phyloP scores from a whole-genome alignment of 2,888 invertebrate genomes.

The Stenichneumon culpator region DNA sequence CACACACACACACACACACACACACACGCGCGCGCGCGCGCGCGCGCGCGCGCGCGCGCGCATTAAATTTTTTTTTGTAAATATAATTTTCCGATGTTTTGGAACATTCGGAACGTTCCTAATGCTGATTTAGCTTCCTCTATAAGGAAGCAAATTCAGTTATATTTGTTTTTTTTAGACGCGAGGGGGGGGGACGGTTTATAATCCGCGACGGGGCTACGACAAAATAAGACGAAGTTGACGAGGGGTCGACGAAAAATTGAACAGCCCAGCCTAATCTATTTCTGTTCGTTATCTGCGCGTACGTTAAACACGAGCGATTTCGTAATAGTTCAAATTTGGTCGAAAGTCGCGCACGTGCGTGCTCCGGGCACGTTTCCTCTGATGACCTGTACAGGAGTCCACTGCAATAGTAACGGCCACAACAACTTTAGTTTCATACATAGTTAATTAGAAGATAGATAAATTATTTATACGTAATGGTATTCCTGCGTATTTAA shows the following conservation, averaged over 20 bases:
- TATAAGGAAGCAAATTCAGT: too few species aligned
- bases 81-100: too few species aligned
- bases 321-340: constrained; percentile 60
- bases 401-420: constrained; percentile 12
- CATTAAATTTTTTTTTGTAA: too few species aligned
- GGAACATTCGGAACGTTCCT: too few species aligned
- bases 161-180: too few species aligned
- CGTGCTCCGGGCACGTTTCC: constrained; percentile 31
- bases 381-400: constrained; percentile 37
- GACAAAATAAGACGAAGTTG: not conserved
- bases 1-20: too few species aligned
- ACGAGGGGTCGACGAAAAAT: constrained; percentile 5
- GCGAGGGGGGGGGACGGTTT: too few species aligned
- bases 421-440: constrained; percentile 15
- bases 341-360: constrained; percentile 52
- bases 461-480: constrained; percentile 16
- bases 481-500: constrained; percentile 7
- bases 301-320: constrained; percentile 15
- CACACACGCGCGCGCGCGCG: too few species aligned
- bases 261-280: constrained; percentile 47
- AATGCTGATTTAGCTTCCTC: too few species aligned
- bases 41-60: too few species aligned
- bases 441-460: constrained; percentile 25
- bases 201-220: not conserved
- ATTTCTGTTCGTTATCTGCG: constrained; percentile 56